A percentile compares a stretch with the other conserved stretches of the same genome.
Evolutionary conservation across 2,888 invertebrate species (phyloP).

Genomic region (Lacanobia oleracea): DNA sequence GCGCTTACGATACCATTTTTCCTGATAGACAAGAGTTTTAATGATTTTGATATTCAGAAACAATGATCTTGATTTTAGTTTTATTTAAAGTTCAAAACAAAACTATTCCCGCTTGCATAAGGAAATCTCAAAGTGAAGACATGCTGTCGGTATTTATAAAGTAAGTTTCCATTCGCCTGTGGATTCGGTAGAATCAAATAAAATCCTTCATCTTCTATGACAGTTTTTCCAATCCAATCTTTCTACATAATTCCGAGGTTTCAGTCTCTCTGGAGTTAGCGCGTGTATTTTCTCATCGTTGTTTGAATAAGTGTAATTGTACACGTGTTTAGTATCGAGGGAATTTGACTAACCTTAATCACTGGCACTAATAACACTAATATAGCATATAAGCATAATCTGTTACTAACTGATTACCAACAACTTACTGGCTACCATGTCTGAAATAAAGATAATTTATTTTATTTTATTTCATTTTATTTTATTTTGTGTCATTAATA

Average conservation of each 20-base stretch:
- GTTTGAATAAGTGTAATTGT: not conserved
- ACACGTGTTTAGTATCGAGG: not conserved
- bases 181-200: constrained; percentile 28
- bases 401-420: too few species aligned
- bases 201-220: not conserved
- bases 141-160: constrained; percentile 9
- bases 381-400: too few species aligned
- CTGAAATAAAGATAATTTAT: too few species aligned
- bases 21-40: not conserved
- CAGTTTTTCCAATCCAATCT: constrained; percentile 27
- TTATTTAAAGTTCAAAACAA: not conserved
- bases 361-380: too few species aligned
- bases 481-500: too few species aligned
- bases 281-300: not conserved
- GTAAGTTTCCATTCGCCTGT: constrained; percentile 7
- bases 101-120: too few species aligned
- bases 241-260: not conserved
- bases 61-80: not conserved
- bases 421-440: too few species aligned
- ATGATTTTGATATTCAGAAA: not conserved
- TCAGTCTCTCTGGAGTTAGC: not conserved
- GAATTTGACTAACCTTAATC: too few species aligned
- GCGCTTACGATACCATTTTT: too few species aligned
- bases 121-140: constrained; percentile 6
- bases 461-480: too few species aligned